Evolutionary conservation across 2,797 vertebrate species (phyloP).

Genomic region (Epinephelus malabaricus): DNA sequence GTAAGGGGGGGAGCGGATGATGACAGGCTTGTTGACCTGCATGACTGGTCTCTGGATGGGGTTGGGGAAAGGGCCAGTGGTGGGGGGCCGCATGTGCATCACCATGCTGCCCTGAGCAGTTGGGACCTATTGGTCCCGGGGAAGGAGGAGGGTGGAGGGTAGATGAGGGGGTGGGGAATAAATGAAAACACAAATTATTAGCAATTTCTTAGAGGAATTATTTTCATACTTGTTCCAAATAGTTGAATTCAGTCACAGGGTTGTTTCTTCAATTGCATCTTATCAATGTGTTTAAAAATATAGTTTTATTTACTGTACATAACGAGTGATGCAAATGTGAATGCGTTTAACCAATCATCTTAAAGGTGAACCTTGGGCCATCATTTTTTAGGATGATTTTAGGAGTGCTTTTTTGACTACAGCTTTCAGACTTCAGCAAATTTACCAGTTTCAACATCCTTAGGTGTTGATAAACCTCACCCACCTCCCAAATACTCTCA

Average conservation of each 20-base stretch:
- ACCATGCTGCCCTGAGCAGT: conserved; percentile 88
- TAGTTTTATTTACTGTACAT: neutral
- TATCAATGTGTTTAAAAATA: neutral
- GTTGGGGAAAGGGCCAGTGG: conserved; percentile 87
- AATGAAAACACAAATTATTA: conserved; percentile 54
- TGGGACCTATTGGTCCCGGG: conserved; percentile 73
- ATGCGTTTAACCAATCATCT: neutral
- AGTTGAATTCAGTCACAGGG: neutral
- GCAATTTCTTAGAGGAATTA: conserved; percentile 9
- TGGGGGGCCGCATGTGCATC: conserved; percentile 90
- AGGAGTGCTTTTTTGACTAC: neutral
- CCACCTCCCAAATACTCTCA: neutral
- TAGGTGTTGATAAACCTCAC: neutral
- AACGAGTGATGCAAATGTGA: neutral
- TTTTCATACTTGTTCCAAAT: conserved; percentile 21
- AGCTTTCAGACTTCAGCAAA: neutral
- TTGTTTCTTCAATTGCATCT: neutral
- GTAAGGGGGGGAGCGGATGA: conserved; percentile 87
- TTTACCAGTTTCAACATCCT: neutral
- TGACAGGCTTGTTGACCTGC: conserved; percentile 89
- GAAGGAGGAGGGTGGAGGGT: neutral
- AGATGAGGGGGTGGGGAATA: conserved; percentile 1
- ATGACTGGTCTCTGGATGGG: conserved; percentile 90
- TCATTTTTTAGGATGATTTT: neutral
- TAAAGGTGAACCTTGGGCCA: neutral